A percentile compares a stretch with the other conserved stretches of the same genome.
These are phyloP conservation scores for Sinocyclocheilus anophthalmus DNA, from an alignment of 2,113 vertebrate species.

Conservation along the genomic window DNA sequence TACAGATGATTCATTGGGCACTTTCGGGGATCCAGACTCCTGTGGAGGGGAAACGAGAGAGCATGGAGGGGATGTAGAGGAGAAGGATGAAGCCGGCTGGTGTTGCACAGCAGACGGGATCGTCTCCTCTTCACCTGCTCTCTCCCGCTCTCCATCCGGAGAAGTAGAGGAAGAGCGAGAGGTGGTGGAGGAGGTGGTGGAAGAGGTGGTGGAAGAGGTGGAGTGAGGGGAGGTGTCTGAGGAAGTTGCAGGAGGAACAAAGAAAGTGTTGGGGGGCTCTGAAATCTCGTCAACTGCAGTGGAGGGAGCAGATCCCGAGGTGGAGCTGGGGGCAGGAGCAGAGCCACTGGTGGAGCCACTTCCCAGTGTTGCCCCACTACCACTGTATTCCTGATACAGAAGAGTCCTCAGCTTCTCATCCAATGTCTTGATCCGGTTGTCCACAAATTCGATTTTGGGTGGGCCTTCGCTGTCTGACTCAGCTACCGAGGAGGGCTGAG, in stretches of 20 bases:
- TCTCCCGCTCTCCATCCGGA: conserved; percentile 68
- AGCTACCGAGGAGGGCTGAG: conserved; percentile 78
- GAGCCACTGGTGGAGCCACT: conserved; percentile 52
- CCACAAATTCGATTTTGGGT: conserved; percentile 88
- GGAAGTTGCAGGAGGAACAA: conserved; percentile 71
- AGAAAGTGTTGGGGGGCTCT: conserved; percentile 66
- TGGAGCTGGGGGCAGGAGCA: conserved; percentile 59
- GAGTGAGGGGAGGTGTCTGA: conserved; percentile 76
- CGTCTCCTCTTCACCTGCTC: conserved; percentile 45
- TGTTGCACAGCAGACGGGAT: conserved; percentile 58
- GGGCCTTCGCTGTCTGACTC: conserved; percentile 91
- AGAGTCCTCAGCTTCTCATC: conserved; percentile 90
- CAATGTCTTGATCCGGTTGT: conserved; percentile 90
- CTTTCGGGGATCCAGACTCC: conserved; percentile 58
- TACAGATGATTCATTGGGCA: conserved; percentile 72
- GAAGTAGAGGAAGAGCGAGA: conserved; percentile 76
- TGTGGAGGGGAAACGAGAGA: conserved; percentile 62
- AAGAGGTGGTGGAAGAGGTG: conserved; percentile 74
- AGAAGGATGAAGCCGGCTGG: conserved; percentile 64
- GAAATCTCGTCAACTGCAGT: conserved; percentile 75
- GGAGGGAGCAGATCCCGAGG: conserved; percentile 68
- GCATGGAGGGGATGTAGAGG: conserved; percentile 61
- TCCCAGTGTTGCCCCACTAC: conserved; percentile 62
- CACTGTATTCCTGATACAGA: conserved; percentile 87
- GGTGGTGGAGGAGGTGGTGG: conserved; percentile 73